Conservation (phyloP, 2,797 vertebrate genomes). For the Urosaurus nigricauda region DNA sequence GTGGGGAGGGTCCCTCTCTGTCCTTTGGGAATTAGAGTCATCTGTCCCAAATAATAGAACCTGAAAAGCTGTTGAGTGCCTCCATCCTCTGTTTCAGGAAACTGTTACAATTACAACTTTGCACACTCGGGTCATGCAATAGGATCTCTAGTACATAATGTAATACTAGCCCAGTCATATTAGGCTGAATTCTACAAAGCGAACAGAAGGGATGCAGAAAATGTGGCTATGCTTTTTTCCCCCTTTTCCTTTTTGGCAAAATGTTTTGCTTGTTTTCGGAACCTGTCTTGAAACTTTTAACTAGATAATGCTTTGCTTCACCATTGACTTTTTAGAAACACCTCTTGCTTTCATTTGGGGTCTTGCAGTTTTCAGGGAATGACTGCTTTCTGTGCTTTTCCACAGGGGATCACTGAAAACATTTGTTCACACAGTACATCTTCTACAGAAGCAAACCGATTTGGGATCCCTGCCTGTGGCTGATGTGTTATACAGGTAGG, state of each 20-base stretch:
- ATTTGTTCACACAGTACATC: conserved; percentile 97
- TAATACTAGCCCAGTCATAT: not conserved
- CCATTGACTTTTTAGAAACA: not conserved
- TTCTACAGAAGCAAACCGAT: conserved; percentile 97
- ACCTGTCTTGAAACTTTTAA: not conserved
- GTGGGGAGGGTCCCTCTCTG: too few relatives aligned
- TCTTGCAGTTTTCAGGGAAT: not conserved
- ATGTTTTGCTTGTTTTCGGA: not conserved
- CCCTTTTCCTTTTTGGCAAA: too few relatives aligned
- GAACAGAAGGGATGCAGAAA: not conserved
- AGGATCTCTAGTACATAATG: not conserved
- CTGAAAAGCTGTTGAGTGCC: not conserved
- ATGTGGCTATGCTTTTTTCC: too few relatives aligned
- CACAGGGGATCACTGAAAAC: conserved; percentile 98
- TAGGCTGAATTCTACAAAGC: not conserved
- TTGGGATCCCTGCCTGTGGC: conserved; percentile 94
- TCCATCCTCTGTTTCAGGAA: not conserved
- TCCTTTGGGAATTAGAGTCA: not conserved
- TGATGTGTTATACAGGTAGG: conserved; percentile 96
- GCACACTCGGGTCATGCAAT: too few relatives aligned
- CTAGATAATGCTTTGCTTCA: too few relatives aligned
- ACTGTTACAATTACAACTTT: not conserved
- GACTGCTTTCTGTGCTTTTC: conserved; percentile 56
- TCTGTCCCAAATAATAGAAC: not conserved
- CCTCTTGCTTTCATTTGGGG: not conserved